Base-by-base conservation (phyloP, 37 sponge, comb jelly and placozoan species). In the Haliclona indistincta region DNA sequence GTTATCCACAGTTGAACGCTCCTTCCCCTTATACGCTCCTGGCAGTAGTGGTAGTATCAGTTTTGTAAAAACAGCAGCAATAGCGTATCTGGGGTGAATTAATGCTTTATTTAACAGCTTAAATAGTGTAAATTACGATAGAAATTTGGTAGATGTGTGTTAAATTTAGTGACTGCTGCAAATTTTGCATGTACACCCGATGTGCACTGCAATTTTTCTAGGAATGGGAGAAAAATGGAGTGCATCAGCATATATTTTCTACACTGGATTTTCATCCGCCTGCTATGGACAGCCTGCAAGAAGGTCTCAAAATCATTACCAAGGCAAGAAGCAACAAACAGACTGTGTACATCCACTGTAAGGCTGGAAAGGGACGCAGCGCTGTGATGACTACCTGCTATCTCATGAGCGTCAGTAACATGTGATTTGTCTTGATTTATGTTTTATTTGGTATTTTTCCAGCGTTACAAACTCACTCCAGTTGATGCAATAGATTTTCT, bases 301-400 rank as follows among this genome's bases (percentile, higher is more conserved):
- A 45, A 52, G 91, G 90, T 17, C 23, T 96, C 35, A 40, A 28
- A 15, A 53, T 89, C 62, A 93, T 96, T 37, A 55, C 86, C 7
- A 66, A 51, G 30, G 45, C 39, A 40, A 70, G 47, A 26, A 13
- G 29, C 11, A 62, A 62, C 23, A 85, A 72, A 17, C 36, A 80
- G 26, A 80, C 82, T 47, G 88, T 86, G 20, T 96, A 96, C 33
- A 85, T 96, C 38, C 97, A 96, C 73, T 96, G 97, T 47, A 96
- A 96, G 62, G 94, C 97, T 26, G 97, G 97, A 20, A 84, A 78
- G 51, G 94, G 94, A 19, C 47, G 97, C 42, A 96, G 97, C 83
- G 91, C 94, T 4, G 72, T 79, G 0, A 76, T 93, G 3, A 79
- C 61, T 17, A 75, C 85, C 22, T 93, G 97, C 73, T 96, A 96